Percentiles rank a stretch among this genome's conserved stretches.
phyloP scores from a whole-genome alignment of 1,140 invertebrate species.

The Drosophila ohnishii region DNA sequence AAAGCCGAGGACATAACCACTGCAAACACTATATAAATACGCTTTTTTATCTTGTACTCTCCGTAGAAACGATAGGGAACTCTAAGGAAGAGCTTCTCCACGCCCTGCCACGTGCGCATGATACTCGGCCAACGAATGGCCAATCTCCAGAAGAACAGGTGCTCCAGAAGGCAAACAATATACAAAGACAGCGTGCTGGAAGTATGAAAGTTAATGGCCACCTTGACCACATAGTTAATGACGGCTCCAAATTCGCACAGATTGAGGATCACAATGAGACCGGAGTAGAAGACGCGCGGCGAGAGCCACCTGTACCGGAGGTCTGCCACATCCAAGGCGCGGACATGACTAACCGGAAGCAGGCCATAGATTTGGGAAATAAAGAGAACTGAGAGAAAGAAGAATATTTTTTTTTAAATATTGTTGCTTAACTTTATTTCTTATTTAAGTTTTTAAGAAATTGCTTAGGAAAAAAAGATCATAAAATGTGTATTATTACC shows the following conservation, averaged over 20 bases:
- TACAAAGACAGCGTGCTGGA: constrained; percentile 69
- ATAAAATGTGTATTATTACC: neutral
- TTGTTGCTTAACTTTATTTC: too few relatives aligned
- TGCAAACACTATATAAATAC: constrained; percentile 64
- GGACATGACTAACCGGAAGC: constrained; percentile 66
- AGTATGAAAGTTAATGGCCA: constrained; percentile 66
- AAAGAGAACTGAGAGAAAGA: constrained; percentile 59
- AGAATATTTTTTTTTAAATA: neutral
- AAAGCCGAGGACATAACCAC: constrained; percentile 65
- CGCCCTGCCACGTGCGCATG: constrained; percentile 59
- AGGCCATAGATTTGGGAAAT: constrained; percentile 72
- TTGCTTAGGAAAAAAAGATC: neutral
- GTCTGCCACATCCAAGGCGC: constrained; percentile 32
- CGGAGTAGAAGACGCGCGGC: constrained; percentile 53
- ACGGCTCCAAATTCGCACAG: constrained; percentile 62
- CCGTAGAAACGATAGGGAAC: constrained; percentile 73
- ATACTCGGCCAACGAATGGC: constrained; percentile 69
- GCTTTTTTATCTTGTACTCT: constrained; percentile 66
- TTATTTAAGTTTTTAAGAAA: too few relatives aligned
- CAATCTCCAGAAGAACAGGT: constrained; percentile 74
- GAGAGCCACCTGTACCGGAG: constrained; percentile 63
- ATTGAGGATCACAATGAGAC: constrained; percentile 54
- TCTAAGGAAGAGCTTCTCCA: constrained; percentile 68
- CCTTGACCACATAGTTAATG: constrained; percentile 47
- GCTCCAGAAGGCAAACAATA: constrained; percentile 72